Base-by-base conservation (phyloP, 2,888 invertebrate species). In the Anagyrus pseudococci region DNA sequence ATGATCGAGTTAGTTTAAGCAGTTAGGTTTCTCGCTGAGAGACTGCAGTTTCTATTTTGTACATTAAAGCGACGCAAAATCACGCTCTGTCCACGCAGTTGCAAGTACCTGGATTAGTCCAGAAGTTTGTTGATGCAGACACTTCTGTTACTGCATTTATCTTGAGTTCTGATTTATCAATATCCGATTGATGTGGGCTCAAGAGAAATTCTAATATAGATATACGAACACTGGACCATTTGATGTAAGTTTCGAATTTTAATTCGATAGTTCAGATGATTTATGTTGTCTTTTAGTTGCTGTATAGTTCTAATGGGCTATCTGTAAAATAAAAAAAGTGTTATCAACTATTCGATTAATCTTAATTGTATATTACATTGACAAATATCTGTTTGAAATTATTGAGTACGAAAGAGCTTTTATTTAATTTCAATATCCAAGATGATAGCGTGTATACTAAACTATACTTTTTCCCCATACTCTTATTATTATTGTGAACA, bases 131-230 rank as follows among this genome's bases (percentile, higher is more conserved):
- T n/a, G n/a, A n/a, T n/a, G n/a, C n/a, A n/a, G n/a, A n/a, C n/a
- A n/a, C n/a, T n/a, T n/a, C n/a, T n/a, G n/a, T n/a, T n/a, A n/a
- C n/a, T n/a, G n/a, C n/a, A n/a, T n/a, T n/a, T n/a, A n/a, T n/a
- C n/a, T n/a, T 68, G 56, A 76, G 68, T 7, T 65, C 66, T 2
- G 67, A 68, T 3, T 70, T 68, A 15, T 68, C 62, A 4, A 67
- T 33, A 7, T 55, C 64, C 15, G 22, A 53, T 2, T 41, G 50
- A 15, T 64, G 57, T 52, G 71, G 68, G 23, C 69, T 69, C 13
- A 75, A 49, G 26, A 77, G 68, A 19, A 76, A 62, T 50, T 74
- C 69, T 0, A 73, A 54, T 4, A 77, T 60, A 78, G 62, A 15
- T 67, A 68, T 20, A 73, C 61, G 1, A 77, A 68, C 19, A 66